Percentiles rank a stretch among this genome's conserved stretches.
These are phyloP conservation scores for Perdix hodgsoniae DNA, from an alignment of 2,797 vertebrate species.

Conservation along the genomic window DNA sequence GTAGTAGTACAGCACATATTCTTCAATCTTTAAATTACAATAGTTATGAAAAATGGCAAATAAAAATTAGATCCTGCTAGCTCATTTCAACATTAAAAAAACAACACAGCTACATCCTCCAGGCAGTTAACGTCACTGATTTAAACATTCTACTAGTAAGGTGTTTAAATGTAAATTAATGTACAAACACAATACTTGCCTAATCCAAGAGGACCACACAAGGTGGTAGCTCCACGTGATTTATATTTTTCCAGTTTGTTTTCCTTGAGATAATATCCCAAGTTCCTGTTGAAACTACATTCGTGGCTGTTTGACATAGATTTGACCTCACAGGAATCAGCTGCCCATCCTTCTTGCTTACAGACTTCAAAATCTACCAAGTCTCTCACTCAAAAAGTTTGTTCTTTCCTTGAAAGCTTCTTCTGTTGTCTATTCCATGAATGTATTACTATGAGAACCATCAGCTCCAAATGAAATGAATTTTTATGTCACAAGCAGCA, in stretches of 20 bases:
- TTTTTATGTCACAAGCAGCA: slow-evolving; percentile 57
- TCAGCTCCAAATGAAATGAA: slow-evolving; percentile 69
- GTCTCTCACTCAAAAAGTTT: slow-evolving; percentile 29
- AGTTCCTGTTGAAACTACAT: slow-evolving; percentile 75
- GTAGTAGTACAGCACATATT: neutral
- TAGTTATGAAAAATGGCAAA: neutral
- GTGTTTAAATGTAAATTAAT: neutral
- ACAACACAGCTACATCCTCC: neutral
- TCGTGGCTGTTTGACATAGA: slow-evolving; percentile 72
- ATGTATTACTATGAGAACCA: slow-evolving; percentile 43
- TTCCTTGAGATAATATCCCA: slow-evolving; percentile 73
- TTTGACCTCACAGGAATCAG: slow-evolving; percentile 70
- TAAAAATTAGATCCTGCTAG: neutral
- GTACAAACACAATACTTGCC: slow-evolving; percentile 72
- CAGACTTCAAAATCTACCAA: slow-evolving; percentile 57
- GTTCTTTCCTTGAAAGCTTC: neutral
- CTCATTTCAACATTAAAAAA: neutral
- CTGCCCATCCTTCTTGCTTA: slow-evolving; percentile 76
- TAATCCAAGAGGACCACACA: slow-evolving; percentile 74
- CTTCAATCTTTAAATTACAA: neutral
- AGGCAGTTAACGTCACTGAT: neutral
- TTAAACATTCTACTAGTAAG: neutral
- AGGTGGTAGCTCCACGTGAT: slow-evolving; percentile 32
- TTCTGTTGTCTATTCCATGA: slow-evolving; percentile 72
- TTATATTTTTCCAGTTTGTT: slow-evolving; percentile 78